Conservation (phyloP, 2,888 invertebrate species). For the Cataglyphis livida region DNA sequence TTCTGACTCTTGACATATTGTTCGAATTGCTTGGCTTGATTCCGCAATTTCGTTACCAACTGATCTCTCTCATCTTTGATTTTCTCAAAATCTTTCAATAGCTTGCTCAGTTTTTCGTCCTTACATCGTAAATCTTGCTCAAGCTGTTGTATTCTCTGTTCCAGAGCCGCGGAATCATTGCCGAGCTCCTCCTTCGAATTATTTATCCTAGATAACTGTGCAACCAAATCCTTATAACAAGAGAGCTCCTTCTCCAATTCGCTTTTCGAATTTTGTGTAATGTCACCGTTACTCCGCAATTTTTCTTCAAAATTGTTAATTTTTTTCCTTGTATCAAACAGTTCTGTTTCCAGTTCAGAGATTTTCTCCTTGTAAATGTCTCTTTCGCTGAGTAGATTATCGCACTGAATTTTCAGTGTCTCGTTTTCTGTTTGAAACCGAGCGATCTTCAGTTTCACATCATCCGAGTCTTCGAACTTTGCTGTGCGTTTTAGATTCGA, state of each 20-base stretch:
- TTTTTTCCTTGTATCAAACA: conserved; percentile 81
- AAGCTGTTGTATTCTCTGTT: conserved; percentile 77
- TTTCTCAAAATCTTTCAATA: conserved; percentile 77
- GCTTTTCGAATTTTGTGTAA: conserved; percentile 62
- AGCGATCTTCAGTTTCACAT: conserved; percentile 67
- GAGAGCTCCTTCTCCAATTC: conserved; percentile 76
- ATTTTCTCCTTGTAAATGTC: conserved; percentile 86
- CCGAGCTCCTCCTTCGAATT: conserved; percentile 72
- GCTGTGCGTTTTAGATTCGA: conserved; percentile 69
- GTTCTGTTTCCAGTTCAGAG: conserved; percentile 86
- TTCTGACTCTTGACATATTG: conserved; percentile 88
- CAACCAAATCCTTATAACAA: conserved; percentile 76
- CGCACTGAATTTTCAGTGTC: conserved; percentile 75
- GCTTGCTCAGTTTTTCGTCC: conserved; percentile 72
- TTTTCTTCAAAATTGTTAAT: conserved; percentile 83
- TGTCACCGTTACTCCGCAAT: conserved; percentile 71
- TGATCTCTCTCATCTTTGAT: conserved; percentile 88
- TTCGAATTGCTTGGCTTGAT: conserved; percentile 89
- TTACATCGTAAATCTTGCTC: conserved; percentile 78
- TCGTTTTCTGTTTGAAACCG: conserved; percentile 77
- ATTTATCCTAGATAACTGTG: conserved; percentile 72
- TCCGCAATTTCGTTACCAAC: conserved; percentile 88
- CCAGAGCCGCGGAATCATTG: conserved; percentile 66
- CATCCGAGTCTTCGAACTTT: conserved; percentile 70
- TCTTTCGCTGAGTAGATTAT: conserved; percentile 75